Conservation (phyloP, 2,113 vertebrate species). For the Hystrix brachyura region DNA sequence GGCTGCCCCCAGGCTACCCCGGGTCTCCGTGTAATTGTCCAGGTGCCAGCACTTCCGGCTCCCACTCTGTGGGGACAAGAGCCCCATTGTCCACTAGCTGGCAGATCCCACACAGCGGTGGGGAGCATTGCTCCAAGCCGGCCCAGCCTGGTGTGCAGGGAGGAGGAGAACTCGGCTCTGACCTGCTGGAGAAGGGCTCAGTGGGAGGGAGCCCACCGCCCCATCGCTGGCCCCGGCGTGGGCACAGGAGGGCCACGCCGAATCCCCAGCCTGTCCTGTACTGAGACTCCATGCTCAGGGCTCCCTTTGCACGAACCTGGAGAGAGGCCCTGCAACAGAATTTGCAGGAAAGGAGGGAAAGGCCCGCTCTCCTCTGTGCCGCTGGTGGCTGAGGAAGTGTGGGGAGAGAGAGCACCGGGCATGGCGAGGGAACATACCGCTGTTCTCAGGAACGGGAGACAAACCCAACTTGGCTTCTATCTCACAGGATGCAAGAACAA, state of each 20-base stretch:
- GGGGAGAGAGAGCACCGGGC: background rate
- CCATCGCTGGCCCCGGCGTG: no score
- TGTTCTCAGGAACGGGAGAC: background rate
- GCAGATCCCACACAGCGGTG: background rate
- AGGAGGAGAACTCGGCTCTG: background rate
- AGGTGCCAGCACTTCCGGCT: background rate
- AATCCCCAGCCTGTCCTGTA: background rate
- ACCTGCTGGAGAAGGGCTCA: background rate
- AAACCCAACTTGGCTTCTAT: background rate
- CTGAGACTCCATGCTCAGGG: background rate
- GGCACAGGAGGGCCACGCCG: no score
- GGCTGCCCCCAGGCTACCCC: background rate
- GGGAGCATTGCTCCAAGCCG: background rate
- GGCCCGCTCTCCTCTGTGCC: no score
- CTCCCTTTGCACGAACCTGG: background rate
- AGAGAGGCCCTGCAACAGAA: background rate
- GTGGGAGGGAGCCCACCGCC: background rate
- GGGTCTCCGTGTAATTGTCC: background rate
- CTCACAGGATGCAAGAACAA: background rate
- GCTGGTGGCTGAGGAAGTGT: background rate
- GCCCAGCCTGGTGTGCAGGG: background rate
- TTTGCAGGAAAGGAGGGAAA: no score
- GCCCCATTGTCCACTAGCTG: slow-evolving; percentile 17
- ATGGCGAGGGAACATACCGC: background rate
- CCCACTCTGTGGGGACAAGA: background rate